A percentile compares a stretch with the other conserved stretches of the same genome.
phyloP scores from a whole-genome alignment of 2,888 invertebrate genomes.

The Digitonthophagus gazella region DNA sequence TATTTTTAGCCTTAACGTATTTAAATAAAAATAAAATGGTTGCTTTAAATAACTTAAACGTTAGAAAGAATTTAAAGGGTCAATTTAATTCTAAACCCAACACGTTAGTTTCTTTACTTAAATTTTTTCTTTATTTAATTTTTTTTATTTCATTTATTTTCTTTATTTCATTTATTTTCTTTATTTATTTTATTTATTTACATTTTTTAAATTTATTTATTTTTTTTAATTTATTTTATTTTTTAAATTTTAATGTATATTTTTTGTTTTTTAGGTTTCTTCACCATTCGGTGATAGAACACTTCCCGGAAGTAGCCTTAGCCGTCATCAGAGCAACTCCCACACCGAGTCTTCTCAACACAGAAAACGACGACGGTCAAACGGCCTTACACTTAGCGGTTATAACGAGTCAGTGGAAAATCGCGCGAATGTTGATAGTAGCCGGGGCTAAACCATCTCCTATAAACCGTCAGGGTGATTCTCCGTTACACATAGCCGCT shows the following conservation, averaged over 20 bases:
- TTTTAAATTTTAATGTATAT: not conserved
- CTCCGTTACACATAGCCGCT: conserved; percentile 83
- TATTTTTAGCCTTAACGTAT: too few species aligned
- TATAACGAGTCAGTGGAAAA: conserved; percentile 68
- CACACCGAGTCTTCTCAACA: conserved; percentile 72
- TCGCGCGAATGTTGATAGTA: conserved; percentile 73
- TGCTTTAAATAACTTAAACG: not conserved
- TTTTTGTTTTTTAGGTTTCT: conserved; percentile 61
- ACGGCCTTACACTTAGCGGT: conserved; percentile 87
- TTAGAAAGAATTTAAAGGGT: too few species aligned
- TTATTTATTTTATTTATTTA: too few species aligned
- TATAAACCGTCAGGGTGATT: conserved; percentile 77
- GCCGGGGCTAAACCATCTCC: conserved; percentile 70
- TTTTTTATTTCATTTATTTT: too few species aligned
- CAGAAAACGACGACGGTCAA: conserved; percentile 75
- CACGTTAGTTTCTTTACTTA: too few species aligned
- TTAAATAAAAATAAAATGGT: not conserved
- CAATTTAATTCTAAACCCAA: too few species aligned
- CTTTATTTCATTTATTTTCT: too few species aligned
- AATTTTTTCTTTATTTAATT: too few species aligned
- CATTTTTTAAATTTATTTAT: not conserved
- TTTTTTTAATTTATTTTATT: not conserved
- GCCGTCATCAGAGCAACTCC: conserved; percentile 77
- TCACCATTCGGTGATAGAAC: conserved; percentile 80
- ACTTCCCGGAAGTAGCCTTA: conserved; percentile 68